Evolutionary conservation across 1,140 invertebrate species (phyloP), one percentile per base, ranked within the genome.

Genomic region (Drosophila eugracilis): DNA sequence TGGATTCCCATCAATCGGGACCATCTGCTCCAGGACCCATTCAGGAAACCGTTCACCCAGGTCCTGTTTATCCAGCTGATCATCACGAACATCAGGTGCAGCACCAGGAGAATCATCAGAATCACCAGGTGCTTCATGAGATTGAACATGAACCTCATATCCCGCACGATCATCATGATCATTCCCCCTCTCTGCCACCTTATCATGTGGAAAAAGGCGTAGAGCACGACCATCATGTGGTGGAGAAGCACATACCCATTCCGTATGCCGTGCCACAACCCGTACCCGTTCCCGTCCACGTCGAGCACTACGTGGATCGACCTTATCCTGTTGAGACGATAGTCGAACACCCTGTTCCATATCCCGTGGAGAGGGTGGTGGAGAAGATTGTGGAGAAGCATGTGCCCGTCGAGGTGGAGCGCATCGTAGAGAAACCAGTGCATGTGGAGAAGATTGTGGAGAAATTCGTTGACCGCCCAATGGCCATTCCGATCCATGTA

Each of bases 391-490:
- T 91, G 0, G 90, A 91, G 42, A 90, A 90, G 36, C 74, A 83
- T 24, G 84, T 91, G 1, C 86, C 83, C 0, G 47, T 85, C 6
- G 90, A 92, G 22, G 92, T 93, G n/a, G 93, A 93, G 45, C 93
- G 92, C 66, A 92, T 94, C 34, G 92, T 94, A 0, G 93, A 94
- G 76, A 94, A 93, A 76, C 93, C 93, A 0, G 92, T 94, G 3
- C 59, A 85, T 19, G 90, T 94, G 12, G 93, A 93, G 55, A 91
- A 92, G 76, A 92, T 93, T 12, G 92, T 94, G 0, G 93, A 94
- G 53, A 93, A 92, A 73, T 92, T 92, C 63, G 91, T 93, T 3
- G 86, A 92, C 22, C 88, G 93, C 2, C 92, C 93, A 2, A 92
- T 93, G 21, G 92, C 92, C 9, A 75, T 91, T 42, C 89, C 89